Base-by-base conservation (phyloP, 1,140 invertebrate species). In the Galendromus occidentalis region DNA sequence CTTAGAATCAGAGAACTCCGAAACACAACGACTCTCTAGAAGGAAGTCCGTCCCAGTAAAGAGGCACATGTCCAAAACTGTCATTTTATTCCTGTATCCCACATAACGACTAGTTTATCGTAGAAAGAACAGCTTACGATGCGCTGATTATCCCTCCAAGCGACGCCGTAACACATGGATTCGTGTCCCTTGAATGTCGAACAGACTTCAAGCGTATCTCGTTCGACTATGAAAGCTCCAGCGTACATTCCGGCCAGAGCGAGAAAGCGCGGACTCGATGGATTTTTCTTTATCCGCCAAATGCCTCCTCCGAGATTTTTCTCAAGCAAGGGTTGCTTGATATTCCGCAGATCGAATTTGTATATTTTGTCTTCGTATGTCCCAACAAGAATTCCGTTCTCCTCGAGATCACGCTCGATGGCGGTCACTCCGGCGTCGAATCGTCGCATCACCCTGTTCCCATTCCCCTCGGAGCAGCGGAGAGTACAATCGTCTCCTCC, bases 241-340 rank as follows among this genome's bases (percentile, higher is more conserved):
- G 51, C 51, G 51, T 59, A 25, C 51, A 59, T 59, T n/a, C 14
- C 51, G 6, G 51, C 51, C 51, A 59, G n/a, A 59, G 51, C 51
- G 14, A 59, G 51, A 59, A 18, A 33, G 2, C 20, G 51, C 14
- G 22, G 22, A 17, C 25, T 14, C 17, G 51, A 20, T 1, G 51
- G 51, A 33, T 59, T n/a, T 20, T 17, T 9, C 22, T 25, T n/a
- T 14, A 59, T 59, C 1, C 51, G 51, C 51, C 51, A 59, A 25
- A 59, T 22, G 1, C 51, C 51, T 20, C 51, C 51, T 4, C 51
- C 51, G 22, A 25, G 25, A 22, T 59, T 14, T 25, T 29, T 33
- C 22, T 59, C 51, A 14, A 29, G 51, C 22, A 18, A 29, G 1
- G 51, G 22, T 17, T 59, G 2, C 12, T 25, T 25, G 1, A 25